A percentile compares a stretch with the other conserved stretches of the same genome.
These are phyloP conservation scores for Cenopis cana DNA, from an alignment of 2,888 invertebrate species.

Conservation along the genomic window DNA sequence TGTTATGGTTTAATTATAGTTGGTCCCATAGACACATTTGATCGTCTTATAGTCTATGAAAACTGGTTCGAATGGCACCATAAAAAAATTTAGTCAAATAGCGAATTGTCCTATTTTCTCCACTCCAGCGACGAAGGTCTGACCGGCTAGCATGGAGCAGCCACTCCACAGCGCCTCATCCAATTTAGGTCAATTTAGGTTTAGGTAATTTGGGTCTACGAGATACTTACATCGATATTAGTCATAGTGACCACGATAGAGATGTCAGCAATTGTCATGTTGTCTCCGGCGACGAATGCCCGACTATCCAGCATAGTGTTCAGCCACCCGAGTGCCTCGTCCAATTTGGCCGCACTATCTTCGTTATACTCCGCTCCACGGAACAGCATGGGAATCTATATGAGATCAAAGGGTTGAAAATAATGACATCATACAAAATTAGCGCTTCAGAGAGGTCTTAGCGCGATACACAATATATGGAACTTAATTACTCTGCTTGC, in stretches of 20 bases:
- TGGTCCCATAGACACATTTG: too few species aligned
- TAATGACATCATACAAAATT: neutral
- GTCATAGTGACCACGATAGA: conserved; percentile 86
- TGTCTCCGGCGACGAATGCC: conserved; percentile 88
- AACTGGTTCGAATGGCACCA: too few species aligned
- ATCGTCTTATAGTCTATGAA: too few species aligned
- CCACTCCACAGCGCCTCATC: too few species aligned
- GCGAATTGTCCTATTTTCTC: too few species aligned
- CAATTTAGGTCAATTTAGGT: neutral
- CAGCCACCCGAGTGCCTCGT: conserved; percentile 85
- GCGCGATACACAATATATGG: neutral
- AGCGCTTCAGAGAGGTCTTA: neutral
- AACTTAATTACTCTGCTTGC: too few species aligned
- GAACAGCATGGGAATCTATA: conserved; percentile 81
- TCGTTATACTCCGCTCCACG: conserved; percentile 69
- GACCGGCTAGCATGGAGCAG: too few species aligned
- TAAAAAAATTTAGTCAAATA: too few species aligned
- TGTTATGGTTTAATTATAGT: too few species aligned
- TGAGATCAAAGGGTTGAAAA: conserved; percentile 12
- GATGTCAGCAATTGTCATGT: conserved; percentile 89
- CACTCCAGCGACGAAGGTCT: too few species aligned
- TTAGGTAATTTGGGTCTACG: neutral
- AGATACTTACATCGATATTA: conserved; percentile 82
- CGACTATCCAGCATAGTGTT: conserved; percentile 84
- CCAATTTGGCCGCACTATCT: conserved; percentile 80